Conservation (phyloP, 2,888 invertebrate genomes). For the Pristionchus arcanus region DNA sequence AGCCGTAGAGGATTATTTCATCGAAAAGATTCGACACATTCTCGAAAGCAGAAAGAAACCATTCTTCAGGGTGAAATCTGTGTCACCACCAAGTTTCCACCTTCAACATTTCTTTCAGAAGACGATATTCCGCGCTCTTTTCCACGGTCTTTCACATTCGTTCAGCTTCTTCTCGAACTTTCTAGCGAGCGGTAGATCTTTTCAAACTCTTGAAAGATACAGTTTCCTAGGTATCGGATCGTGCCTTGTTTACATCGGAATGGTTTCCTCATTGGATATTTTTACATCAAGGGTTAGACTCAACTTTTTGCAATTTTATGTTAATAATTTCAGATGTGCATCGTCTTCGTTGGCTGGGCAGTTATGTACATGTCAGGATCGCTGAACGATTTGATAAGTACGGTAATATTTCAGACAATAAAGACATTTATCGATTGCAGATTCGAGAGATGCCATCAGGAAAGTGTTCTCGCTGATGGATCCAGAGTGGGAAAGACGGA, state of each 20-base stretch:
- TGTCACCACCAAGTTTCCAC: not conserved
- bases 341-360: not conserved
- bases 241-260: not conserved
- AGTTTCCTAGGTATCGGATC: not conserved
- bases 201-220: not conserved
- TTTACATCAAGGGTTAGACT: slow-evolving; percentile 11
- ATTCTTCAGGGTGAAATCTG: not conserved
- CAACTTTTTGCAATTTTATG: too few species aligned
- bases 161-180: not conserved
- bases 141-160: slow-evolving; percentile 33
- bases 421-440: not conserved
- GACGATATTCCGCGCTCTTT: not conserved
- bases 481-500: not conserved
- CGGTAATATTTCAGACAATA: not conserved
- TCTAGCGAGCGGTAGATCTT: not conserved
- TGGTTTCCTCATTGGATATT: not conserved
- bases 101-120: not conserved
- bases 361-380: slow-evolving; percentile 19
- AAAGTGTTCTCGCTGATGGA: slow-evolving; percentile 18
- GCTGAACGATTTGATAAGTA: slow-evolving; percentile 14
- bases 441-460: not conserved
- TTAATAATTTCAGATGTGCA: slow-evolving; percentile 44
- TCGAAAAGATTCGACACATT: not conserved
- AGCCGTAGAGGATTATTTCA: not conserved
- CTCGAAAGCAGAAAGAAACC: not conserved